Base-by-base conservation (phyloP, 2,888 invertebrate species). In the Plebejus anna region DNA sequence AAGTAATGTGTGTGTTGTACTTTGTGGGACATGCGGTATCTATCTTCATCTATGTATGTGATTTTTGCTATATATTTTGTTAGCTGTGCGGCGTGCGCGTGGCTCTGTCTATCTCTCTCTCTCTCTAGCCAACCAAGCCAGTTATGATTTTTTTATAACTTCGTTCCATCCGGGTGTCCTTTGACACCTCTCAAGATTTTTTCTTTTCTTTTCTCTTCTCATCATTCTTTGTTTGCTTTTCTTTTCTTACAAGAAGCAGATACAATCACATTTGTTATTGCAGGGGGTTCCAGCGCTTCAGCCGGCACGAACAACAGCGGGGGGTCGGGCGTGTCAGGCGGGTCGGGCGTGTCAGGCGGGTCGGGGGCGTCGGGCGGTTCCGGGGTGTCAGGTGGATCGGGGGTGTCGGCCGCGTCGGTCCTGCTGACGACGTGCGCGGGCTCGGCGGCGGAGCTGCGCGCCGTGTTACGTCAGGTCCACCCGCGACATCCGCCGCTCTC, bases 391-490 rank as follows among this genome's bases (percentile, higher is more conserved):
- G 83, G 84, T 59, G 85, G 83, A 0, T 76, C 76, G 9, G 85
- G 83, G 1, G 87, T 83, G 0, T 89, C 90, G 0, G 84, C 86
- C 4, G 85, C 90, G 42, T 92, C 92, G 0, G 92, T 93, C 59
- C 90, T 98, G 78, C 94, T 98, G 85, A 98, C 98, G 0, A 98
- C 98, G 7, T 98, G 98, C 85, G 98, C 98, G 16, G 98, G 98
- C 28, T 97, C 97, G 3, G 94, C 97, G 76, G 94, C 94, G 3
- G 98, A 98, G 91, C 90, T 98, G 71, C 95, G 96, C 81, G 97
- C 97, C 75, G 94, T 97, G 81, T 95, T 97, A 70, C 94, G 95
- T 36, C 94, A 96, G 79, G 95, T 94, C 2, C 91, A 94, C 77
- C 94, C 95, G 77, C 90, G 95, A 84, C 88, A 94, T 88, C 84